Evolutionary conservation across 2,888 invertebrate species (phyloP).

Genomic region (Eulithis testata): DNA sequence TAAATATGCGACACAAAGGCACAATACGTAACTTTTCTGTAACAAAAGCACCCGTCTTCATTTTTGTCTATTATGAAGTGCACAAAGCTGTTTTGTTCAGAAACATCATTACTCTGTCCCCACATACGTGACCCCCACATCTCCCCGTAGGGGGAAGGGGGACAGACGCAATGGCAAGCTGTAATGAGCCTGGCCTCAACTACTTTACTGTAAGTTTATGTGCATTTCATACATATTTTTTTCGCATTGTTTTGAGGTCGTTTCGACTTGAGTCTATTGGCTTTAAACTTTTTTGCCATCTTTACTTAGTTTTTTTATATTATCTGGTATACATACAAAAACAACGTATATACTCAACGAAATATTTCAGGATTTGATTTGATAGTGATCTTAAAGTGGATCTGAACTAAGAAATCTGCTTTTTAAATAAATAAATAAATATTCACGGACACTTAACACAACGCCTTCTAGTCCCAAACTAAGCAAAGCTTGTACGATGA

Average conservation of each 20-base stretch:
- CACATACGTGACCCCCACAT: slow-evolving; percentile 42
- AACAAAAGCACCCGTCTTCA: slow-evolving; percentile 27
- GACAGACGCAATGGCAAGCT: slow-evolving; percentile 42
- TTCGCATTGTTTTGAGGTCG: slow-evolving; percentile 39
- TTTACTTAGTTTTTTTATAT: background rate
- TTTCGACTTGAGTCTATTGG: slow-evolving; percentile 9
- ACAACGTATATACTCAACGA: too few species aligned
- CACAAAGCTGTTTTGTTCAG: slow-evolving; percentile 44
- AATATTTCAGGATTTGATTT: too few species aligned
- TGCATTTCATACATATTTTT: slow-evolving; percentile 46
- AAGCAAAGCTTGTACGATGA: too few species aligned
- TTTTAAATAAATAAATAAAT: too few species aligned
- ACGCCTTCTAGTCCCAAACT: too few species aligned
- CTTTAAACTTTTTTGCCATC: background rate
- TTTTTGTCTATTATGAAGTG: slow-evolving; percentile 42
- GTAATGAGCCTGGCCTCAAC: slow-evolving; percentile 44
- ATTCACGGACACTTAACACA: too few species aligned
- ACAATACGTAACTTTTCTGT: background rate
- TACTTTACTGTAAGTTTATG: slow-evolving; percentile 45
- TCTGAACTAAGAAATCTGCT: background rate
- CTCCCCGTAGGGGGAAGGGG: slow-evolving; percentile 23
- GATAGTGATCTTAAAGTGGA: background rate
- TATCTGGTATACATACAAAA: too few species aligned
- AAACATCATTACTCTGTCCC: slow-evolving; percentile 44
- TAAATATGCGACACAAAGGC: background rate